phyloP scores from a whole-genome alignment of 2,888 invertebrate genomes.

The Amiota mariae region DNA sequence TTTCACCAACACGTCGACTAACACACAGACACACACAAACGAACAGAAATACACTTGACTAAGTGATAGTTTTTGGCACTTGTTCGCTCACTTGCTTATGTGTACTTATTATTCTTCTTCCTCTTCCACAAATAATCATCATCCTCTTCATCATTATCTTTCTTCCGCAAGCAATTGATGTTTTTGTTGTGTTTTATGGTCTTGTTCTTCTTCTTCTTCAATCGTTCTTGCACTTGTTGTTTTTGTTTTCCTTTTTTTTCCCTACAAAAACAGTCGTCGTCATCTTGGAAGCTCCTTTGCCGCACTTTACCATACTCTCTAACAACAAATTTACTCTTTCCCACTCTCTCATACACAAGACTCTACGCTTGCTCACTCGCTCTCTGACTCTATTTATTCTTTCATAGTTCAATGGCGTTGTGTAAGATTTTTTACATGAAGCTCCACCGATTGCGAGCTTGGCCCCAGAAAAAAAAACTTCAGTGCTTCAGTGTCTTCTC shows the following conservation, averaged over 20 bases:
- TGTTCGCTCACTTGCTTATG: conserved; percentile 56
- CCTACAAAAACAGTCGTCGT: too few relatives aligned
- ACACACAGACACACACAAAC: conserved; percentile 36
- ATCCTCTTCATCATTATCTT: not conserved
- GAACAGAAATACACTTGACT: conserved; percentile 18
- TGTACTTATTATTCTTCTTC: conserved; percentile 2
- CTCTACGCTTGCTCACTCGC: too few relatives aligned
- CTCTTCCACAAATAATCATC: too few relatives aligned
- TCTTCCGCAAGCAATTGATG: not conserved
- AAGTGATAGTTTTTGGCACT: conserved; percentile 41
- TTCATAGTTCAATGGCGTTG: not conserved
- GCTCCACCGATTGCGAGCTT: not conserved
- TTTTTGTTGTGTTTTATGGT: not conserved
- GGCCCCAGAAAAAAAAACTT: not conserved
- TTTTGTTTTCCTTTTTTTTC: too few relatives aligned
- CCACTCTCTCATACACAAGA: too few relatives aligned
- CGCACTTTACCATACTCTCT: too few relatives aligned
- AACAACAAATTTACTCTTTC: too few relatives aligned
- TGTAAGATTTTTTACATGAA: not conserved
- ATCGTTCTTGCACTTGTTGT: too few relatives aligned
- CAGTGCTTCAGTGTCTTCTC: not conserved
- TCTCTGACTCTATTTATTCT: too few relatives aligned
- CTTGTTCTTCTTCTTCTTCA: not conserved
- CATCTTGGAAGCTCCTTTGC: too few relatives aligned
- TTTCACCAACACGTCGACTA: conserved; percentile 46